Evolutionary conservation across 2,797 vertebrate species (phyloP).

Genomic region (Cyclura pinguis): DNA sequence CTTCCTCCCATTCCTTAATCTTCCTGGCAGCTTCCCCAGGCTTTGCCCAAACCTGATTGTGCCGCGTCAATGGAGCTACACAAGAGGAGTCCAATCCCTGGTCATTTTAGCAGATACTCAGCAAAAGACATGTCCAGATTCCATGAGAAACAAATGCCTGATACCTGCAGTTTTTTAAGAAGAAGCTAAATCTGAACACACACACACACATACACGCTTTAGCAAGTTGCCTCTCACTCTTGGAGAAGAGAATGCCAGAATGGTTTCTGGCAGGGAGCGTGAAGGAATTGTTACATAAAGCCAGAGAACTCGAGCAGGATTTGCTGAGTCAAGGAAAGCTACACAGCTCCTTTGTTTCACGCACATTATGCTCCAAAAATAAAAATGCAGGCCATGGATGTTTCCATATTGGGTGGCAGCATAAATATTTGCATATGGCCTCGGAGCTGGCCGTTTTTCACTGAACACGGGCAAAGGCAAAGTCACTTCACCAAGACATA

Average conservation of each 20-base stretch:
- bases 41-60: too few relatives aligned
- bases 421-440: constrained; percentile 34
- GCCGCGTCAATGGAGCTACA: too few relatives aligned
- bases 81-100: too few relatives aligned
- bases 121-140: not conserved
- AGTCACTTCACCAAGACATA: not conserved
- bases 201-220: not conserved
- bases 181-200: not conserved
- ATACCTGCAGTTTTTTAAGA: too few relatives aligned
- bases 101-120: not conserved
- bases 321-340: constrained; percentile 37
- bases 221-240: not conserved
- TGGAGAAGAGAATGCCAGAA: not conserved
- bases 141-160: not conserved
- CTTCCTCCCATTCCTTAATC: too few relatives aligned
- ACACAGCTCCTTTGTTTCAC: constrained; percentile 43
- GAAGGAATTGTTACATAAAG: not conserved
- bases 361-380: constrained; percentile 18
- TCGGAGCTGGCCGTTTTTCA: constrained; percentile 34
- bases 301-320: constrained; percentile 44
- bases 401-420: constrained; percentile 22
- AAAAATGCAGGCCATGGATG: constrained; percentile 4
- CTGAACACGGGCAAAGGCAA: not conserved
- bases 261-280: not conserved
- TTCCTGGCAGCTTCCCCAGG: not conserved